phyloP scores from a whole-genome alignment of 2,888 invertebrate genomes.

The Lasioglossum pauxillum region DNA sequence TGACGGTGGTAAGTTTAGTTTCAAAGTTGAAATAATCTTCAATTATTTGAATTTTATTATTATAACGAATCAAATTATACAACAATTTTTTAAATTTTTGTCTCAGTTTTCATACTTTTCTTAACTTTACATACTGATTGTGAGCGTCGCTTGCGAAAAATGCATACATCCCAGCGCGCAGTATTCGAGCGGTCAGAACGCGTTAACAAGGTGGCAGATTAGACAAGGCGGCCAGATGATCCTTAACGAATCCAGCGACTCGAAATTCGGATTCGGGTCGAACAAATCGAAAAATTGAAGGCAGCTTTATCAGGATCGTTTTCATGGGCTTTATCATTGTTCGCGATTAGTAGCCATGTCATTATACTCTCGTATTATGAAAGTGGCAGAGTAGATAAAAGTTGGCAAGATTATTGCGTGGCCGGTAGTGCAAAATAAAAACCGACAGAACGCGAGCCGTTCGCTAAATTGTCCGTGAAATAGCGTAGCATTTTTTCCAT shows the following conservation, averaged over 20 bases:
- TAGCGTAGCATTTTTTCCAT: slow-evolving; percentile 20
- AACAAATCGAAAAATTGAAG: background rate
- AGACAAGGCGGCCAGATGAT: background rate
- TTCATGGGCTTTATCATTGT: slow-evolving; percentile 33
- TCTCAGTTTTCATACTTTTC: no score
- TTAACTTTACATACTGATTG: no score
- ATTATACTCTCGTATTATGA: slow-evolving; percentile 34
- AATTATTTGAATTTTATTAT: no score
- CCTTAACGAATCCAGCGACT: slow-evolving; percentile 21
- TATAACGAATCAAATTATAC: no score
- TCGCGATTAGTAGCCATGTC: slow-evolving; percentile 22
- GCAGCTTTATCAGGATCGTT: slow-evolving; percentile 8
- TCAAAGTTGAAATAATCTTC: no score
- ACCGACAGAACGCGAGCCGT: background rate
- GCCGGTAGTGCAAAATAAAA: background rate
- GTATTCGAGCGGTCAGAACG: background rate
- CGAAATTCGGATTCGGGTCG: background rate
- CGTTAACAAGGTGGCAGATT: slow-evolving; percentile 32
- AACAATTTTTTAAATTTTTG: no score
- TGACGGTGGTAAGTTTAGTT: no score
- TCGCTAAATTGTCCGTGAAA: slow-evolving; percentile 50
- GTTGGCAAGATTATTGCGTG: slow-evolving; percentile 24
- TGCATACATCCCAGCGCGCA: background rate
- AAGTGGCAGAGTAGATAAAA: slow-evolving; percentile 40
- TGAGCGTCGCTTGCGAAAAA: background rate